Conservation (phyloP, 2,797 vertebrate species). For the Xenops minutus region DNA sequence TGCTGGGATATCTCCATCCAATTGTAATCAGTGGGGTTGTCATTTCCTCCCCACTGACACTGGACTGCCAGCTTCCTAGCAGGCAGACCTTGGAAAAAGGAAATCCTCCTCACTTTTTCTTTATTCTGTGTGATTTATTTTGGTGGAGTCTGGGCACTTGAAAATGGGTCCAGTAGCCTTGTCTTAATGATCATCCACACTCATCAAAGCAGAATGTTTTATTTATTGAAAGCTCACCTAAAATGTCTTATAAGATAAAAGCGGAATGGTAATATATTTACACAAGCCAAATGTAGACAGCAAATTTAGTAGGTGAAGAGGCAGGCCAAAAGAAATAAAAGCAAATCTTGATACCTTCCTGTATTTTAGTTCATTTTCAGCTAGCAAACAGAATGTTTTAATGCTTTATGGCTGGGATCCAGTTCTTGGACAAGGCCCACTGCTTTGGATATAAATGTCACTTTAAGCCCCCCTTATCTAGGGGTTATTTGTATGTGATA, state of each 20-base stretch:
- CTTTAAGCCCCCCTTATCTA: background rate
- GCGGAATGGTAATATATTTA: background rate
- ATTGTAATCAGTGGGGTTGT: background rate
- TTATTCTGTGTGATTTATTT: background rate
- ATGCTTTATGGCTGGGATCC: background rate
- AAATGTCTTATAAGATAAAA: background rate
- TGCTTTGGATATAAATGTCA: background rate
- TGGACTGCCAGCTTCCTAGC: background rate
- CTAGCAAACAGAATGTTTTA: background rate
- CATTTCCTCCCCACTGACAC: background rate
- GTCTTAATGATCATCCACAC: background rate
- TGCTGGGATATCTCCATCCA: background rate
- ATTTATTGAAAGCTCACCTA: conserved; percentile 13
- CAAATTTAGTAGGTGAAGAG: background rate
- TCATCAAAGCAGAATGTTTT: background rate
- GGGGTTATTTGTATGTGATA: background rate
- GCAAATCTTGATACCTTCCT: background rate
- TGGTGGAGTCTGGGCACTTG: background rate
- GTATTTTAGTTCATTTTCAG: background rate
- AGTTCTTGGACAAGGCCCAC: background rate
- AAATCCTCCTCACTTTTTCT: background rate
- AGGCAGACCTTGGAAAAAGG: background rate
- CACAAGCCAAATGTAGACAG: background rate
- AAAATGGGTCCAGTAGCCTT: background rate
- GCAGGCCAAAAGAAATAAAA: background rate